These are phyloP conservation scores for Sturnira hondurensis DNA, from an alignment of 2,113 vertebrate genomes.

Conservation along the genomic window DNA sequence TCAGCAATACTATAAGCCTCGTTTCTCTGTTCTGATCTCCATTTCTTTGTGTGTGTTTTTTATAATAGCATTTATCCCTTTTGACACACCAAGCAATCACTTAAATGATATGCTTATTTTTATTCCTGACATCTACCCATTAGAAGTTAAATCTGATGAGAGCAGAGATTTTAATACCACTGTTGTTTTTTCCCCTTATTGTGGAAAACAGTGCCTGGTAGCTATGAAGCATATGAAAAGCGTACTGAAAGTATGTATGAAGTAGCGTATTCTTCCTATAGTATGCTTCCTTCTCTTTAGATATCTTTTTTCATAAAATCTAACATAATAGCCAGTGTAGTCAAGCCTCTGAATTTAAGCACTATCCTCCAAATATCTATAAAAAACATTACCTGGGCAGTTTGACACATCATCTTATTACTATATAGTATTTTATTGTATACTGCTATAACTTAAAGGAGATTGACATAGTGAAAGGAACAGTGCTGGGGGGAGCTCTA, in stretches of 20 bases:
- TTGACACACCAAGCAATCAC: not conserved
- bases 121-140: not conserved
- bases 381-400: not conserved
- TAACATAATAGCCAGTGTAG: not conserved
- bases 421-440: not conserved
- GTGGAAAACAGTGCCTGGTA: not conserved
- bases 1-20: not conserved
- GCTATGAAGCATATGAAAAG: not conserved
- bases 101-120: not conserved
- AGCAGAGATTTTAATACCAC: not conserved
- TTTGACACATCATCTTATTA: not conserved
- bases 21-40: not conserved
- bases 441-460: not conserved
- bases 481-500: not conserved
- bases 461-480: not conserved
- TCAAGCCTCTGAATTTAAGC: not conserved
- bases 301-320: not conserved
- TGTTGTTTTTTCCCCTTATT: not conserved
- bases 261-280: not conserved
- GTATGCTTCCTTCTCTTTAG: not conserved
- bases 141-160: not conserved
- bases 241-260: not conserved
- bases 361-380: not conserved
- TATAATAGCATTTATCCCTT: not conserved
- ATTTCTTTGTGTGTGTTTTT: not conserved